Percentiles rank a stretch among this genome's conserved stretches.
Conservation (phyloP, 1,140 invertebrate species). For the Ceratina australensis region DNA sequence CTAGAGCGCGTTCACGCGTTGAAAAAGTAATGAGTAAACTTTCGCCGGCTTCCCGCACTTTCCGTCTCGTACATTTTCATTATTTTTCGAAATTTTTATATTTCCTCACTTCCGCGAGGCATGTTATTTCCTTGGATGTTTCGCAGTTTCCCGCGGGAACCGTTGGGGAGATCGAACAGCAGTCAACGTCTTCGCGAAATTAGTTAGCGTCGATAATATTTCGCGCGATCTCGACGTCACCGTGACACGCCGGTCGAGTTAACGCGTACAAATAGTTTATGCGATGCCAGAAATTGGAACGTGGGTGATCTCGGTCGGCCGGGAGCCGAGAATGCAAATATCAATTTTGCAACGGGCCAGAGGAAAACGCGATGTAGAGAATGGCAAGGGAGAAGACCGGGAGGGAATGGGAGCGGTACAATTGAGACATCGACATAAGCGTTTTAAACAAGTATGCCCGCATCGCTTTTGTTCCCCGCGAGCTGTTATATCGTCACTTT, state of each 20-base stretch:
- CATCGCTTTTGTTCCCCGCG: constrained; percentile 51
- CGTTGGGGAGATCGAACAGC: neutral
- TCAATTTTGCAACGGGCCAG: constrained; percentile 24
- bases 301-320: constrained; percentile 7
- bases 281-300: constrained; percentile 21
- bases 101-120: neutral
- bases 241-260: constrained; percentile 2
- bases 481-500: constrained; percentile 51
- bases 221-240: too few species aligned
- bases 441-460: constrained; percentile 55
- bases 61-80: neutral
- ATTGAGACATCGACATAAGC: constrained; percentile 51
- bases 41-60: neutral
- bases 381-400: neutral
- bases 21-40: constrained; percentile 31
- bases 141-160: too few species aligned
- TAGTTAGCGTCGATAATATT: neutral
- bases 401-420: constrained; percentile 2
- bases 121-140: too few species aligned
- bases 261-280: neutral
- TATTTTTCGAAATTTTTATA: neutral
- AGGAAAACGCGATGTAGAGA: constrained; percentile 11
- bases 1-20: neutral
- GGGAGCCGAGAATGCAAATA: constrained; percentile 27
- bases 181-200: too few species aligned